Conservation (phyloP, 2,888 invertebrate genomes). For the Phalera bucephala region DNA sequence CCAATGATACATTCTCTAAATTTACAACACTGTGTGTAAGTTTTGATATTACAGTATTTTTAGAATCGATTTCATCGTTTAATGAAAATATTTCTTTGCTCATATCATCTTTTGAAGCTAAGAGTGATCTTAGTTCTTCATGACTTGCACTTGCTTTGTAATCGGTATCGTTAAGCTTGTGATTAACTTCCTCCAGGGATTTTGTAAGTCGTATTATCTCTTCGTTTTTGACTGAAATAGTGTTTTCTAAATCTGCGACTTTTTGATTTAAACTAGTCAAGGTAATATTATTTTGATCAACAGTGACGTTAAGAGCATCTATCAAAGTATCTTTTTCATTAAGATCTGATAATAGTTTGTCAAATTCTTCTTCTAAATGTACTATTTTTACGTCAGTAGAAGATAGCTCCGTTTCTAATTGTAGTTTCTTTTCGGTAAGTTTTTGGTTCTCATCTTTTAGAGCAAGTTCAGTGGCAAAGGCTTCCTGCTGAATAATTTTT, state of each 20-base stretch:
- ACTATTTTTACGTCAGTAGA: constrained; percentile 55
- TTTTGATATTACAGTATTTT: constrained; percentile 48
- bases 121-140: constrained; percentile 49
- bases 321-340: constrained; percentile 69
- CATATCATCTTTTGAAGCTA: constrained; percentile 54
- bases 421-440: constrained; percentile 42
- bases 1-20: constrained; percentile 34
- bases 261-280: constrained; percentile 42
- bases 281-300: constrained; percentile 43
- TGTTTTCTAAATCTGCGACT: constrained; percentile 46
- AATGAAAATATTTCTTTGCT: constrained; percentile 46
- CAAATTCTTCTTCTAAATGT: constrained; percentile 67
- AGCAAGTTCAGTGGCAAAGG: constrained; percentile 40
- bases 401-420: constrained; percentile 54
- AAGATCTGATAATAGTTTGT: constrained; percentile 55
- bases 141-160: constrained; percentile 36
- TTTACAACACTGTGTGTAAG: constrained; percentile 41
- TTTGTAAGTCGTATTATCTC: constrained; percentile 55
- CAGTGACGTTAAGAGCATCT: constrained; percentile 50
- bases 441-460: constrained; percentile 53
- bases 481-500: constrained; percentile 42
- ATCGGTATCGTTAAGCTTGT: constrained; percentile 33
- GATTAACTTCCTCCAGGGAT: constrained; percentile 36
- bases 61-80: constrained; percentile 50
- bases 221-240: constrained; percentile 44